phyloP scores from a whole-genome alignment of 1,140 invertebrate species.

The Drosophila serrata region DNA sequence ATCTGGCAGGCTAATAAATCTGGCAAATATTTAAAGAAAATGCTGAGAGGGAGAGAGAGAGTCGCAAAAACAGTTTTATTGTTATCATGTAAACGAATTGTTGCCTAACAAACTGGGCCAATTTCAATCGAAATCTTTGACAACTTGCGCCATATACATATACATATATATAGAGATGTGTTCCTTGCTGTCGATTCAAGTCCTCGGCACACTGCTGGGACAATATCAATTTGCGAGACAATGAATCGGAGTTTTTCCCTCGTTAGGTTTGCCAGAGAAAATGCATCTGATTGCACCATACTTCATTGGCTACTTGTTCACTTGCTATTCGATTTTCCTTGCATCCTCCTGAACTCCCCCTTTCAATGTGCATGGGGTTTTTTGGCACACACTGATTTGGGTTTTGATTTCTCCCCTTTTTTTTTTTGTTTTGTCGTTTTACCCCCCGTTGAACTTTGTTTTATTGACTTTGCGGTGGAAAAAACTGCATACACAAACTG shows the following conservation, averaged over 20 bases:
- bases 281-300: conserved; percentile 75
- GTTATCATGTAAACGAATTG: conserved; percentile 63
- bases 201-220: conserved; percentile 5
- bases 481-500: conserved; percentile 55
- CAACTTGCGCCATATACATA: conserved; percentile 5
- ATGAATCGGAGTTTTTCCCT: conserved; percentile 54
- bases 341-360: conserved; percentile 3
- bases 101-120: conserved; percentile 46
- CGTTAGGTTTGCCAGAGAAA: conserved; percentile 59
- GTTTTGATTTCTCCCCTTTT: conserved; percentile 36
- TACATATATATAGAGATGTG: background rate
- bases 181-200: conserved; percentile 8
- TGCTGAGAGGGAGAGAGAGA: conserved; percentile 16
- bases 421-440: conserved; percentile 41
- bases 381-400: conserved; percentile 63
- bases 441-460: conserved; percentile 52
- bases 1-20: conserved; percentile 56
- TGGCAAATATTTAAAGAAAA: conserved; percentile 49
- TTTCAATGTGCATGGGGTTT: conserved; percentile 12
- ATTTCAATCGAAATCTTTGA: conserved; percentile 24
- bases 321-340: conserved; percentile 37
- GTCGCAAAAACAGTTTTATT: conserved; percentile 51
- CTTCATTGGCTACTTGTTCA: conserved; percentile 65
- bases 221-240: conserved; percentile 80
- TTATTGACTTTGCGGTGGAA: conserved; percentile 67